Conservation (phyloP, 2,113 vertebrate species). For the Orientallactaga bullata region DNA sequence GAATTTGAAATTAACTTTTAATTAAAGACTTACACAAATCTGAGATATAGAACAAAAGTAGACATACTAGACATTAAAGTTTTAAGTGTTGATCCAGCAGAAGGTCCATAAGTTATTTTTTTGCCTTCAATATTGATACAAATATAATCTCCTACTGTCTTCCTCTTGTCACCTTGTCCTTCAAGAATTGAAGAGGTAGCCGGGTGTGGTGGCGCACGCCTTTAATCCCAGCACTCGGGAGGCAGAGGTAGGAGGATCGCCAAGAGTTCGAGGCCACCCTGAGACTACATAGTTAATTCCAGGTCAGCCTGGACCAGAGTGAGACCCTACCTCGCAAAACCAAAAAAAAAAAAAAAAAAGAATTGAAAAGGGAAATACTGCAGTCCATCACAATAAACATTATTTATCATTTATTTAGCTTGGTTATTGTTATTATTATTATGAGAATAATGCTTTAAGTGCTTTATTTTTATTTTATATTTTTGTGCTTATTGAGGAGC, state of each 20-base stretch:
- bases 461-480: neutral
- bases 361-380: neutral
- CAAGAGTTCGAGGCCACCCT: too few relatives aligned
- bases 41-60: neutral
- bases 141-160: neutral
- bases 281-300: too few relatives aligned
- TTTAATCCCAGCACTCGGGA: too few relatives aligned
- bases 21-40: conserved; percentile 25
- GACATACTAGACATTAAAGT: conserved; percentile 5
- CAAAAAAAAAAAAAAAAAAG: too few relatives aligned
- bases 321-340: too few relatives aligned
- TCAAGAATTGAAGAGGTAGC: neutral
- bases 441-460: conserved; percentile 7
- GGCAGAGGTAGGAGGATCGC: too few relatives aligned
- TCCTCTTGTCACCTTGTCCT: neutral
- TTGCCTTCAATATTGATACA: neutral
- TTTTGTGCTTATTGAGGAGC: neutral
- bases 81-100: neutral
- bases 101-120: neutral
- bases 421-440: conserved; percentile 5
- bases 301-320: too few relatives aligned
- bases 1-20: conserved; percentile 3
- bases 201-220: too few relatives aligned
- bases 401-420: neutral
- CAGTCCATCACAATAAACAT: neutral